A percentile compares a stretch with the other conserved stretches of the same genome.
phyloP scores from a whole-genome alignment of 2,113 vertebrate species.

The Candoia aspera region DNA sequence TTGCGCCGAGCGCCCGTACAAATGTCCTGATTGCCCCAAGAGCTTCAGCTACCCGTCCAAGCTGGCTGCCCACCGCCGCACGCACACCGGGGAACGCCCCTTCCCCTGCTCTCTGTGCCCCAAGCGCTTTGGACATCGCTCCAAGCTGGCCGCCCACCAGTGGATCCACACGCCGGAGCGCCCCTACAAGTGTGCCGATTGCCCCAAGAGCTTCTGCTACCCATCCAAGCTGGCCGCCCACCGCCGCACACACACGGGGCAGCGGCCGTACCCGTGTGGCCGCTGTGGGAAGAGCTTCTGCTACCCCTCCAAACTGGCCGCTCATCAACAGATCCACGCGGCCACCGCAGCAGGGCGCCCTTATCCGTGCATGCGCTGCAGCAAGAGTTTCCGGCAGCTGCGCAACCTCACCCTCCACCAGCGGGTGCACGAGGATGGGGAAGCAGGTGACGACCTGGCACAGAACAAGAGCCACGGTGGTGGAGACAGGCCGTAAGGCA shows the following conservation, averaged over 20 bases:
- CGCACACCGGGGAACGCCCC: constrained; percentile 65
- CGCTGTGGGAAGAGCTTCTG: constrained; percentile 70
- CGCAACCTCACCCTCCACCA: constrained; percentile 66
- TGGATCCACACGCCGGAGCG: constrained; percentile 62
- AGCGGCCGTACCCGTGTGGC: constrained; percentile 70
- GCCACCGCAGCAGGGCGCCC: constrained; percentile 4
- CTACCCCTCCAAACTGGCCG: constrained; percentile 64
- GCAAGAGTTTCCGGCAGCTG: constrained; percentile 65
- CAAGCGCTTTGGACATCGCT: constrained; percentile 67
- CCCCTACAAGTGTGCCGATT: constrained; percentile 65
- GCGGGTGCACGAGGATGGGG: constrained; percentile 54
- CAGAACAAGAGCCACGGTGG: constrained; percentile 23
- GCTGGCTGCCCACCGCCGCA: constrained; percentile 65
- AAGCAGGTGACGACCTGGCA: background rate
- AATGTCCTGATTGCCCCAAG: constrained; percentile 66
- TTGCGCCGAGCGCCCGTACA: constrained; percentile 53
- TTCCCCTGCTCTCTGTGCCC: constrained; percentile 63
- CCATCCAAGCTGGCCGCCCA: constrained; percentile 67
- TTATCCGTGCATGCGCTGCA: constrained; percentile 53
- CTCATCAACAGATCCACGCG: constrained; percentile 62
- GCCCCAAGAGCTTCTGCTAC: constrained; percentile 71
- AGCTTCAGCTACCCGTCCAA: constrained; percentile 73
- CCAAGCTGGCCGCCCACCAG: constrained; percentile 67
- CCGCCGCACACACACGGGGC: constrained; percentile 67
- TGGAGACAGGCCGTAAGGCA: constrained; percentile 21